These are phyloP conservation scores for Canis aureus DNA, from an alignment of 2,113 vertebrate species.

Conservation along the genomic window DNA sequence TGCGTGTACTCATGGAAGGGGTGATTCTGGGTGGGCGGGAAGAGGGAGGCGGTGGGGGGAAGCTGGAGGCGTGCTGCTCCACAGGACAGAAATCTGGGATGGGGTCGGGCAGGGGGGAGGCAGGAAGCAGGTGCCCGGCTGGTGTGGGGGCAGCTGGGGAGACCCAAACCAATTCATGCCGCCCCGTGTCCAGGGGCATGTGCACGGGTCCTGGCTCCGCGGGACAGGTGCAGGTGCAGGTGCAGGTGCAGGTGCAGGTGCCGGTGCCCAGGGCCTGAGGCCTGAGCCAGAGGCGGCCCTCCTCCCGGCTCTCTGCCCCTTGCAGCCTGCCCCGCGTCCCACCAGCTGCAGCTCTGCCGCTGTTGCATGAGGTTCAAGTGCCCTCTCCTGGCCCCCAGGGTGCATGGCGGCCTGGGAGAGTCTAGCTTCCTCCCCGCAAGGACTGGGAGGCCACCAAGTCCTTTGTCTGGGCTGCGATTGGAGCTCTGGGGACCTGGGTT, in stretches of 20 bases:
- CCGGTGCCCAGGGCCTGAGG: too few species aligned
- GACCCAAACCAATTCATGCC: neutral
- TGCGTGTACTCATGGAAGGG: neutral
- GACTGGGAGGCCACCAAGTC: neutral
- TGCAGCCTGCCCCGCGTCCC: neutral
- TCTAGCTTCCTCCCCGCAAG: neutral
- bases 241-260: too few species aligned
- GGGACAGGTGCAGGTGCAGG: neutral
- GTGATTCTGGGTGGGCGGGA: neutral
- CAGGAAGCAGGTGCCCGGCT: neutral
- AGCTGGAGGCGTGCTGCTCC: neutral
- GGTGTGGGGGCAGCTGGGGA: neutral
- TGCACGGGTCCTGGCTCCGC: neutral
- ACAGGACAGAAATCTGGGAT: neutral
- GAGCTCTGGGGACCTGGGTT: neutral
- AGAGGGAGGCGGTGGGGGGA: accelerated
- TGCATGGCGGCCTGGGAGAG: conserved; percentile 56
- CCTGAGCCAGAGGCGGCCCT: neutral
- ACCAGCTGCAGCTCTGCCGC: neutral
- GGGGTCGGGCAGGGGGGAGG: neutral
- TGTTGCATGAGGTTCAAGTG: conserved; percentile 88
- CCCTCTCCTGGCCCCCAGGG: conserved; percentile 88
- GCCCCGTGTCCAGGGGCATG: neutral
- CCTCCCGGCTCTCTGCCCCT: neutral
- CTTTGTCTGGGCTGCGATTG: conserved; percentile 49